Percentiles rank a stretch among this genome's conserved stretches.
phyloP scores from a whole-genome alignment of 2,888 invertebrate species.

The Cabera pusaria region DNA sequence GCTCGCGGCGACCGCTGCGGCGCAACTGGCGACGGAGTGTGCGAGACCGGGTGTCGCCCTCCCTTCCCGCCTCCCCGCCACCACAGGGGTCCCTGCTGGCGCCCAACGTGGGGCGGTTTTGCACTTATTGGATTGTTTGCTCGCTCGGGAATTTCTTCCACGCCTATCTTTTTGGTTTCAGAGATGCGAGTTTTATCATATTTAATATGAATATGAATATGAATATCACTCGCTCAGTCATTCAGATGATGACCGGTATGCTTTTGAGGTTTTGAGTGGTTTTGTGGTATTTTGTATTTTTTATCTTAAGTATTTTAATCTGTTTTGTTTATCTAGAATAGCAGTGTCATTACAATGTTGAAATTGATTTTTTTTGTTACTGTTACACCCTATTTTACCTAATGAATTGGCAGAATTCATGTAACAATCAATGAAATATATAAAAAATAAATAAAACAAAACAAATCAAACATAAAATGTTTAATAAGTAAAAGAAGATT shows the following conservation, averaged over 20 bases:
- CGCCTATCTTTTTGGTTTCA: conserved; percentile 19
- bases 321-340: too few relatives aligned
- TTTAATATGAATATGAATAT: too few relatives aligned
- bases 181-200: too few relatives aligned
- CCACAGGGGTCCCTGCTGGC: conserved; percentile 54
- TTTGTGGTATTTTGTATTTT: too few relatives aligned
- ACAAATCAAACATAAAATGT: conserved; percentile 40
- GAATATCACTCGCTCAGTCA: too few relatives aligned
- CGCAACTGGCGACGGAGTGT: conserved; percentile 59
- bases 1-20: conserved; percentile 63
- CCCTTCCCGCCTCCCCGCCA: conserved; percentile 38
- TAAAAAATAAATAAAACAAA: conserved; percentile 27
- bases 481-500: conserved; percentile 37
- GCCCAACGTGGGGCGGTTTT: conserved; percentile 57
- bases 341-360: too few relatives aligned
- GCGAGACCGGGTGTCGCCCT: conserved; percentile 46
- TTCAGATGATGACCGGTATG: too few relatives aligned
- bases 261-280: too few relatives aligned
- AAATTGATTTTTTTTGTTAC: too few relatives aligned
- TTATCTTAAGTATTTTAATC: too few relatives aligned
- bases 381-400: too few relatives aligned
- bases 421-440: conserved; percentile 29
- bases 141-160: conserved; percentile 25
- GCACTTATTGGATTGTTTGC: conserved; percentile 35
- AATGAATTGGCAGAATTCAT: too few relatives aligned